These are phyloP conservation scores for Sylvietta virens DNA, from an alignment of 2,113 vertebrate genomes.

Conservation along the genomic window DNA sequence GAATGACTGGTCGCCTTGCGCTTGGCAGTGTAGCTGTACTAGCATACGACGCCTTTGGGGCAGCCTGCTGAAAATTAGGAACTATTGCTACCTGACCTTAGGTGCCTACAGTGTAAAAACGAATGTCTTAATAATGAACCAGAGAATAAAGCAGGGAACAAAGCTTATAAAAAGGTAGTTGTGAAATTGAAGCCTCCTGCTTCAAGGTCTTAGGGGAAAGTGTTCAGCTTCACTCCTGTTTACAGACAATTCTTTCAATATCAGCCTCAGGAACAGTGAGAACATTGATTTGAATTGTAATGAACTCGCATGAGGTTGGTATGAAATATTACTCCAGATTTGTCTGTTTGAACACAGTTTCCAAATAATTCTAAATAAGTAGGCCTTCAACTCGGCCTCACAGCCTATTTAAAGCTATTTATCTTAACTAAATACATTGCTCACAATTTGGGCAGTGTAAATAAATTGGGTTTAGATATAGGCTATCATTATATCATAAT, in stretches of 20 bases:
- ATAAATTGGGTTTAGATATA: not conserved
- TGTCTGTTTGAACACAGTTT: not conserved
- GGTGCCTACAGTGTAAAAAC: not conserved
- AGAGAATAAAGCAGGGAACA: not conserved
- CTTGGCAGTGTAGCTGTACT: not conserved
- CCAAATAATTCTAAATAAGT: not conserved
- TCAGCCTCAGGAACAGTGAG: not conserved
- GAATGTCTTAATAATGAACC: not conserved
- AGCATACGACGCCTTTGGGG: not conserved
- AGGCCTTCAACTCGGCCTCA: not conserved
- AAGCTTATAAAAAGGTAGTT: not conserved
- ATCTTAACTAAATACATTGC: not conserved
- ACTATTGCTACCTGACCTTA: not conserved
- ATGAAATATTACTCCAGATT: not conserved
- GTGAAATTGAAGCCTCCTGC: not conserved
- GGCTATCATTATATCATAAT: not conserved
- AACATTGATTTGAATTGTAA: not conserved
- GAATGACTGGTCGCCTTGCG: not conserved
- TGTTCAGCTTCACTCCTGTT: not conserved
- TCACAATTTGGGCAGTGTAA: not conserved
- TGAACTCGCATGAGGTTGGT: accelerated
- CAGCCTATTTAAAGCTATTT: not conserved
- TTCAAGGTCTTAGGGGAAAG: not conserved
- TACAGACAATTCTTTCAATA: not conserved
- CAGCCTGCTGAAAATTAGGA: not conserved